Evolutionary conservation across 2,113 vertebrate genomes (phyloP).

Genomic region (Serinus canaria): DNA sequence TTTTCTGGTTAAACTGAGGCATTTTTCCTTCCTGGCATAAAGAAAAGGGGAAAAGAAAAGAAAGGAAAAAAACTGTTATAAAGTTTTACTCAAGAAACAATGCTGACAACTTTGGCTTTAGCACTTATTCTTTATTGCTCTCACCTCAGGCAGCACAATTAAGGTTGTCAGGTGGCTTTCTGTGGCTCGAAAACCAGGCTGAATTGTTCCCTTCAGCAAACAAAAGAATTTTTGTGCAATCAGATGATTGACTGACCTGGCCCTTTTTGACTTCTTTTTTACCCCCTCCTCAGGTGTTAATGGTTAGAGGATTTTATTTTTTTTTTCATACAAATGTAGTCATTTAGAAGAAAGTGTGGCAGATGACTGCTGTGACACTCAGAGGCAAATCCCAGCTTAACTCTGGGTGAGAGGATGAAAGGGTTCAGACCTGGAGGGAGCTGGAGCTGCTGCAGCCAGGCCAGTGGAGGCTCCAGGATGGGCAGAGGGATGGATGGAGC

Average conservation of each 20-base stretch:
- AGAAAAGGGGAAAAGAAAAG: fast-evolving
- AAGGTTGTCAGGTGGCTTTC: not conserved
- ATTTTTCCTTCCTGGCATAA: not conserved
- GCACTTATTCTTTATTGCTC: not conserved
- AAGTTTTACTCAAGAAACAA: not conserved
- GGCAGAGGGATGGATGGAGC: not conserved
- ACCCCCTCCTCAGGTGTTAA: not conserved
- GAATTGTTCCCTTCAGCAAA: not conserved
- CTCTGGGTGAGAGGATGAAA: not conserved
- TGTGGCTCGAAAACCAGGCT: not conserved
- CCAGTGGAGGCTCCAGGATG: not conserved
- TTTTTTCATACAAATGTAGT: not conserved
- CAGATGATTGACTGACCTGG: not conserved
- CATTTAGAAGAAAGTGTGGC: not conserved
- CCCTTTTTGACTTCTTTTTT: not conserved
- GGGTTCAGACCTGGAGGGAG: fast-evolving
- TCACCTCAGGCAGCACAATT: not conserved
- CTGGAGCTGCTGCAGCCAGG: not conserved
- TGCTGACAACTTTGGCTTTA: not conserved
- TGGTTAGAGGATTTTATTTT: not conserved
- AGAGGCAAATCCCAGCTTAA: not conserved
- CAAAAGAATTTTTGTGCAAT: not conserved
- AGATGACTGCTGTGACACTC: not conserved
- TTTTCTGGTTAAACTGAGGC: not conserved
- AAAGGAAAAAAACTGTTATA: not conserved